Evolutionary conservation across 2,797 vertebrate genomes (phyloP).

Genomic region (Sebastes minor): DNA sequence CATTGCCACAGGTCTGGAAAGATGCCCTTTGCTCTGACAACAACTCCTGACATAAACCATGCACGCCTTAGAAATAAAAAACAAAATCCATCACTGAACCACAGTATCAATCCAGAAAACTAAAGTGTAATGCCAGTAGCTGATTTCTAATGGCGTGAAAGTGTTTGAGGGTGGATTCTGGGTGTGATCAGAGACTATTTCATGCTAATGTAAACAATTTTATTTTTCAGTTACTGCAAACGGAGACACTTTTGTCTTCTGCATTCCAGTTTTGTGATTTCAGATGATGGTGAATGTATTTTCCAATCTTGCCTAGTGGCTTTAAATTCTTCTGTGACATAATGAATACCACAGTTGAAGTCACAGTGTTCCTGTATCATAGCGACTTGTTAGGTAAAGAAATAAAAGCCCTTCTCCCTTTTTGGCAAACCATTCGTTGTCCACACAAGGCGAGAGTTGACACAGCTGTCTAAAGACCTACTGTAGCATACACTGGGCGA

Average conservation of each 20-base stretch:
- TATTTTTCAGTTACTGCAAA: not conserved
- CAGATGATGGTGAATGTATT: not conserved
- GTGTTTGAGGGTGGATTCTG: conserved; percentile 20
- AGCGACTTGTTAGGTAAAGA: conserved; percentile 36
- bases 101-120: conserved; percentile 20
- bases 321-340: conserved; percentile 5
- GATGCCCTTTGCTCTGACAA: conserved; percentile 31
- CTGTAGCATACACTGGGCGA: conserved; percentile 49
- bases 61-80: conserved; percentile 3
- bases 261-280: conserved; percentile 5
- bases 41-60: conserved; percentile 39
- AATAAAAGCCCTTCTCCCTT: conserved; percentile 46
- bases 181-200: not conserved
- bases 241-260: not conserved
- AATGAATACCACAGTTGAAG: conserved; percentile 14
- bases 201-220: not conserved
- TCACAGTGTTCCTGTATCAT: conserved; percentile 12
- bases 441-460: conserved; percentile 71
- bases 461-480: conserved; percentile 74
- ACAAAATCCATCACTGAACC: conserved; percentile 17
- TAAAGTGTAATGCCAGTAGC: conserved; percentile 12
- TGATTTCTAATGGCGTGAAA: conserved; percentile 14
- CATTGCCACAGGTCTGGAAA: conserved; percentile 55
- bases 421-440: conserved; percentile 47
- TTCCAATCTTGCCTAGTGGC: not conserved